Percentiles rank a stretch among this genome's conserved stretches.
phyloP scores from a whole-genome alignment of 2,797 vertebrate genomes.

The Gastrophryne carolinensis region DNA sequence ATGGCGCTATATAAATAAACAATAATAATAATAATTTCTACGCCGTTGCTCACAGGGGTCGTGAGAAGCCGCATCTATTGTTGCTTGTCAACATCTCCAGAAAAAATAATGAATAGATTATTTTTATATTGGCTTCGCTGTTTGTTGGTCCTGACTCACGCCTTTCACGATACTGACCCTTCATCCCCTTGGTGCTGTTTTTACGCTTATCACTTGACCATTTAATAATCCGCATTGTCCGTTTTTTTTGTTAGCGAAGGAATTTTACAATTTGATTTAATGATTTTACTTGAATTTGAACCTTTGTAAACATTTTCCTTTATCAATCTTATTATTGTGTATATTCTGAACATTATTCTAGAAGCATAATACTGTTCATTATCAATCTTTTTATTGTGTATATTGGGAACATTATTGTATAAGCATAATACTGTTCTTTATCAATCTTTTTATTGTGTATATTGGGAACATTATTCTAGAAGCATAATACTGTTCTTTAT shows the following conservation, averaged over 20 bases:
- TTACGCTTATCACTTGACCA: conserved; percentile 19
- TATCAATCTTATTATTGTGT: too few species aligned
- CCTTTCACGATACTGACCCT: conserved; percentile 19
- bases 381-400: too few species aligned
- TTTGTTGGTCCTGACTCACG: conserved; percentile 18
- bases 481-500: too few species aligned
- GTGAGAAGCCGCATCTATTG: conserved; percentile 1
- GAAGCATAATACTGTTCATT: too few species aligned
- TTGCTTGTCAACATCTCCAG: conserved; percentile 19
- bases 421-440: too few species aligned
- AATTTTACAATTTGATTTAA: conserved; percentile 12
- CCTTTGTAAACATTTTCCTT: conserved; percentile 19
- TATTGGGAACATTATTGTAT: too few species aligned
- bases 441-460: too few species aligned
- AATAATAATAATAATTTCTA: not conserved
- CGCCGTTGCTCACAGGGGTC: not conserved
- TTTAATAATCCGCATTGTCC: conserved; percentile 21
- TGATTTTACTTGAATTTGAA: not conserved
- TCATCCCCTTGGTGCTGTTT: not conserved
- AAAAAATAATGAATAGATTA: conserved; percentile 19
- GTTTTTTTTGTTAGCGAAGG: conserved; percentile 2
- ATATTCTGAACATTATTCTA: too few species aligned
- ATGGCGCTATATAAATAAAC: too few species aligned
- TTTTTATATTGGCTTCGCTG: not conserved
- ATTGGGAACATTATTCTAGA: too few species aligned